phyloP scores from a whole-genome alignment of 2,797 vertebrate species.

The Iguana delicatissima region DNA sequence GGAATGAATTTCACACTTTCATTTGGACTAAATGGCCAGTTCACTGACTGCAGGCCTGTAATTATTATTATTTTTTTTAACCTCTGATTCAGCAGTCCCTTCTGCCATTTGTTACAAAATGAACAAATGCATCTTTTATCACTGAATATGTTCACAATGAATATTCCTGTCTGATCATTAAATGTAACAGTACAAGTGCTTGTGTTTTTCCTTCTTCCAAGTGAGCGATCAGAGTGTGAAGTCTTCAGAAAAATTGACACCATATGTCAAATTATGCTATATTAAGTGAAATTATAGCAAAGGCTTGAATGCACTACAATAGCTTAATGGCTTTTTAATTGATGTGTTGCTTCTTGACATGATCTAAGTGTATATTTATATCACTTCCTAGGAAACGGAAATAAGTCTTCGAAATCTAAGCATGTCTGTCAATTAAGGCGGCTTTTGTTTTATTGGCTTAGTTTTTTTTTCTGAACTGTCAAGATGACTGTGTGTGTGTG shows the following conservation, averaged over 20 bases:
- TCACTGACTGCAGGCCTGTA: not conserved
- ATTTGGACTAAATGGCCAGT: not conserved
- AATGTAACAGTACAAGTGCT: conserved; percentile 7
- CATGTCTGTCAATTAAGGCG: conserved; percentile 51
- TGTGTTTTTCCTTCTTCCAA: conserved; percentile 33
- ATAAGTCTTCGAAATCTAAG: conserved; percentile 47
- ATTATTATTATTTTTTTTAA: not conserved
- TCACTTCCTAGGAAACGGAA: conserved; percentile 46
- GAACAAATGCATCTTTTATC: not conserved
- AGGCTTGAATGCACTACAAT: conserved; percentile 26
- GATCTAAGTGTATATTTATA: conserved; percentile 48
- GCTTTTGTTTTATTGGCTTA: conserved; percentile 25
- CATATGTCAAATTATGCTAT: conserved; percentile 47
- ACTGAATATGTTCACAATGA: conserved; percentile 39
- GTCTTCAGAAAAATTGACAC: conserved; percentile 7
- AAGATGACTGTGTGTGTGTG: not conserved
- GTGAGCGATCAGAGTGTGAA: conserved; percentile 42
- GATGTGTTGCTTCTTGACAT: conserved; percentile 38
- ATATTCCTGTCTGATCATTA: conserved; percentile 41
- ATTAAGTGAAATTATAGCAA: conserved; percentile 54
- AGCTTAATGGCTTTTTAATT: conserved; percentile 50
- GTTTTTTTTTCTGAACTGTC: conserved; percentile 29
- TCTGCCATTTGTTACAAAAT: not conserved
- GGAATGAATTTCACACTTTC: not conserved
- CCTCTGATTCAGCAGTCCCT: not conserved